Evolutionary conservation across 2,888 invertebrate species (phyloP), one percentile per base, ranked within the genome.

Genomic region (Zaprionus lineosus): DNA sequence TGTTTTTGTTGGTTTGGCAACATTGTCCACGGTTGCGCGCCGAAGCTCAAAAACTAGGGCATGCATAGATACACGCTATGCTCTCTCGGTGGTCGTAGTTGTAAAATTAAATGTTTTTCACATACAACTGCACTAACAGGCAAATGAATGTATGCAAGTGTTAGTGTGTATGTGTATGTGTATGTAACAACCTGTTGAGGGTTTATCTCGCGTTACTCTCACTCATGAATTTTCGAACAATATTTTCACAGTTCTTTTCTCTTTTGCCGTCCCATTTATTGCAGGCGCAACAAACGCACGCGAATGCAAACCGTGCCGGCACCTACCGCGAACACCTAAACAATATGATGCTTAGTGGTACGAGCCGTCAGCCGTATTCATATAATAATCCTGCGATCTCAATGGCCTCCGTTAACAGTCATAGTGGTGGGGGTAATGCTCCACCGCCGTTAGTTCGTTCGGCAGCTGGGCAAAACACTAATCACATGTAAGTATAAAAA

Each of bases 361-460:
- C 81, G 60, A 84, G 82, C 58, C 86, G 89, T 0, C 88, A 87
- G 41, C 74, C 83, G 3, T 89, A 88, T 63, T 73, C 87, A 31
- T 87, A 86, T 24, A 89, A 88, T 46, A 89, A 88, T 78, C 85
- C 88, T 69, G 87, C 88, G 52, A 88, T 89, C 58, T 88, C 89
- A 24, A 89, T 89, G 89, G 88, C 89, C 52, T 87, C 89, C 33
- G 89, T 89, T 9, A 88, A 87, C 48, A 88, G 60, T 56, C 88
- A 89, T 58, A 88, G 87, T 59, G 87, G 88, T 0, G 88, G 89
- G 28, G 85, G 83, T n/a, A 92, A 92, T 89, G 91, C 92, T 60
- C 92, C 92, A 65, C 93, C 92, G 55, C 92, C 92, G 39, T 90
- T 92, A 58, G 92, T 92, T 78, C 90, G 92, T 85, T 88, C 88